Base-by-base conservation (phyloP, 2,797 vertebrate species). In the Tiaroga cobitis region DNA sequence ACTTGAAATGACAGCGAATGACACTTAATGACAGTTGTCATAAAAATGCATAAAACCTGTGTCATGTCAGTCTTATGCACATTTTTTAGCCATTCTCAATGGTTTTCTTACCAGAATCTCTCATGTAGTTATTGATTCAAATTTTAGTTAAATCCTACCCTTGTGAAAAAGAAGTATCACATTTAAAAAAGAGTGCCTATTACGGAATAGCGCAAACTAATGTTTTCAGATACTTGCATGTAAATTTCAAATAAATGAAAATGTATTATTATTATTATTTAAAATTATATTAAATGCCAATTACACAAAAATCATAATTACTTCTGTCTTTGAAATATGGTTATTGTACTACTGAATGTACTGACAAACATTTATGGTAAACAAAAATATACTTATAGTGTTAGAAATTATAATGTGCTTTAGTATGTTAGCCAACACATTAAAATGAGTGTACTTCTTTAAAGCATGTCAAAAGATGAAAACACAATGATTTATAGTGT, bases 81-180 rank as follows among this genome's bases (percentile, higher is more conserved):
- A 1, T 63, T 49, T 46, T 7, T 74, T 63, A 63, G n/a, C 16
- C 67, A 37, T 76, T 54, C 43, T 68, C 34, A 76, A 37, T 51
- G 61, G 46, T 76, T 76, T 76, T 83, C 72, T 67, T 16, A 68
- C 32, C 43, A 51, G 43, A 13, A 63, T 37, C 10, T 63, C 19
- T 74, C 41, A 49, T 46, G 29, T n/a, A 32, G 15, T 2, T 11
- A 5, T 54, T n/a, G 5, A 39, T 21, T 5, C 3, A 70, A 56
- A 54, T 76, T 56, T 76, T 37, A 56, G 10, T 37, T 56, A 2
- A 37, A 37, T 37, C 8, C 3, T 5, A 56, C 32, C 74, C 7
- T 59, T 76, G 51, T 76, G 51, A 76, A 43, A 77, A 77, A 59
- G 5, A 39, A 16, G 34, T n/a, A 26, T 19, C 41, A 69, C 10